Percentiles rank a stretch among this genome's conserved stretches.
Conservation (phyloP, 2,113 vertebrate genomes). For the Ochotona curzoniae region DNA sequence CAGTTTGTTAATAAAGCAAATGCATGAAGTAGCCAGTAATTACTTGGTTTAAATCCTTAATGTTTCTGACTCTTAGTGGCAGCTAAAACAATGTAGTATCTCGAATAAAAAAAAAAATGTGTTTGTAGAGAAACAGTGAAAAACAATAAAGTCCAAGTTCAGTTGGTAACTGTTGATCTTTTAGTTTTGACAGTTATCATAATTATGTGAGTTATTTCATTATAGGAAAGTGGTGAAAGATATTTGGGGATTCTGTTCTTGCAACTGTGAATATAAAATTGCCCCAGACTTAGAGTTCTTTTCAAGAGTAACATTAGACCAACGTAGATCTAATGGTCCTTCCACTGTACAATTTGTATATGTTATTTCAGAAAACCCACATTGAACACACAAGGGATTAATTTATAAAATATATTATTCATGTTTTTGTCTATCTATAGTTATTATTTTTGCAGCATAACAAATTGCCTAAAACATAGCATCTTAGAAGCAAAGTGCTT, state of each 20-base stretch:
- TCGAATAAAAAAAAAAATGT: not conserved
- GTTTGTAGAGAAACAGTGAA: not conserved
- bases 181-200: not conserved
- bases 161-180: not conserved
- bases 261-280: slow-evolving; percentile 1
- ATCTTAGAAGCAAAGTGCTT: not conserved
- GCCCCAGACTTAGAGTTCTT: not conserved
- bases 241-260: not conserved
- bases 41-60: not conserved
- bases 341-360: not conserved
- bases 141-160: not conserved
- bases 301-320: not conserved
- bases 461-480: not conserved
- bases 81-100: not conserved
- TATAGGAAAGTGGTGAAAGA: not conserved
- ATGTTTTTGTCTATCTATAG: not conserved
- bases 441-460: not conserved
- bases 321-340: not conserved
- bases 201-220: not conserved
- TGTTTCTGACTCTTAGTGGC: not conserved
- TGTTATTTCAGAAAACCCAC: not conserved
- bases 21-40: not conserved
- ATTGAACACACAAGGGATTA: not conserved
- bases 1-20: not conserved
- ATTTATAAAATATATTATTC: not conserved